Conservation (phyloP, 2,888 invertebrate genomes). For the Polia nebulosa region DNA sequence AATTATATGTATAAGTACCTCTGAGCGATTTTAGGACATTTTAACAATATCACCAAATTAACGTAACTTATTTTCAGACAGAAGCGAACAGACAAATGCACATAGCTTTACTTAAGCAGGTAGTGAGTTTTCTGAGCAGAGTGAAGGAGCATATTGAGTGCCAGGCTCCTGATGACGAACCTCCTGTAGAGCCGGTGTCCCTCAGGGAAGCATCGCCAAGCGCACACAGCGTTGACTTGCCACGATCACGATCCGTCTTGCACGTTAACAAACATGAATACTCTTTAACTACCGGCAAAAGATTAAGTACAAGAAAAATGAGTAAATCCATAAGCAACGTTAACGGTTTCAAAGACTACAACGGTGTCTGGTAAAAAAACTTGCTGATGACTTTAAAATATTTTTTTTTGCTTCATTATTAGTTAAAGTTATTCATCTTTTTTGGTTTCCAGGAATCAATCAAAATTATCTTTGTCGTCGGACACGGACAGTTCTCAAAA, state of each 20-base stretch:
- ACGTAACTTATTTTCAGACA: slow-evolving; percentile 89
- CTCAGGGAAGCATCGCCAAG: slow-evolving; percentile 67
- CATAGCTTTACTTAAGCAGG: slow-evolving; percentile 93
- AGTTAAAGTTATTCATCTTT: not conserved
- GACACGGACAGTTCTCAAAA: slow-evolving; percentile 81
- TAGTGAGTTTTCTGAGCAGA: slow-evolving; percentile 93
- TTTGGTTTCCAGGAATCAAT: slow-evolving; percentile 80
- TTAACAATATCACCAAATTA: slow-evolving; percentile 52
- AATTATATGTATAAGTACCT: slow-evolving; percentile 4
- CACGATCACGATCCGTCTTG: slow-evolving; percentile 84
- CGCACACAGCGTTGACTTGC: slow-evolving; percentile 80
- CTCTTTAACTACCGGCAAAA: slow-evolving; percentile 77
- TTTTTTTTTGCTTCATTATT: not conserved
- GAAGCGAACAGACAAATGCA: slow-evolving; percentile 94
- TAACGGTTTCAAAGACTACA: slow-evolving; percentile 82
- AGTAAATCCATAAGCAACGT: slow-evolving; percentile 88
- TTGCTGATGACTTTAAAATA: slow-evolving; percentile 6
- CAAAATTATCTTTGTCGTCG: slow-evolving; percentile 80
- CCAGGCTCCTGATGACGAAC: slow-evolving; percentile 74
- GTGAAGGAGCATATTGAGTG: slow-evolving; percentile 92
- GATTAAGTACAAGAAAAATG: slow-evolving; percentile 83
- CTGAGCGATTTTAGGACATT: slow-evolving; percentile 2
- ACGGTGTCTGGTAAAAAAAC: slow-evolving; percentile 78
- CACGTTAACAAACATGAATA: slow-evolving; percentile 86
- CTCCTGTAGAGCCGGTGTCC: slow-evolving; percentile 69